Base-by-base conservation (phyloP, 2,797 vertebrate species). In the Danio jaintianensis region DNA sequence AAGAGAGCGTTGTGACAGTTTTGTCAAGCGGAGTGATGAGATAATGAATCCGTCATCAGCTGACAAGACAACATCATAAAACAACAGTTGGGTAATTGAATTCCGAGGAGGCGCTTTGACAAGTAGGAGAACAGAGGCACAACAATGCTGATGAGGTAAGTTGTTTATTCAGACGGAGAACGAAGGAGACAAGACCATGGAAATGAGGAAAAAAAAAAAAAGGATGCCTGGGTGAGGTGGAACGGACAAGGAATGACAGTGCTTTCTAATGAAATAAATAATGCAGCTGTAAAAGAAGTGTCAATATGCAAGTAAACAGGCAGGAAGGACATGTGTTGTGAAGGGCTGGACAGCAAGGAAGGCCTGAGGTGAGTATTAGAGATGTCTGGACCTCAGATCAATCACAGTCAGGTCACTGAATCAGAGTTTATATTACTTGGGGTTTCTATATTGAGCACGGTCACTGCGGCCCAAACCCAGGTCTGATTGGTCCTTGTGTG, bases 21-120 rank as follows among this genome's bases (percentile, higher is more conserved):
- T 73, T 90, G 89, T 90, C 91, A 90, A 22, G 59, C 59, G 16
- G 66, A 78, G 88, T 91, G 93, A 93, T 90, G 90, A 93, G 92
- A 93, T 92, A 93, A 94, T 94, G 91, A 93, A 93, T 92, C 92
- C 77, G 82, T 93, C 92, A 92, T 90, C 83, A 81, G 83, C 82
- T 91, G 91, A 91, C 92, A 90, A 78, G 90, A 90, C 90, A 89
- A 91, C 90, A 92, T 93, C 91, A 91, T 91, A 92, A 93, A 92
- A 93, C 89, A 93, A 91, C 88, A 87, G 88, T 85, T 50, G 55
- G 89, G 89, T 93, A 91, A 93, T 93, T 92, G 91, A 93, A 93
- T 92, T 92, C 90, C 85, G 86, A 87, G 90, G 80, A 78, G 83
- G 87, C 78, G 43, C 85, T 79, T 76, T 90, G 88, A 89, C 88